These are phyloP conservation scores for Pelusios castaneus DNA, from an alignment of 2,113 vertebrate species.

Conservation along the genomic window DNA sequence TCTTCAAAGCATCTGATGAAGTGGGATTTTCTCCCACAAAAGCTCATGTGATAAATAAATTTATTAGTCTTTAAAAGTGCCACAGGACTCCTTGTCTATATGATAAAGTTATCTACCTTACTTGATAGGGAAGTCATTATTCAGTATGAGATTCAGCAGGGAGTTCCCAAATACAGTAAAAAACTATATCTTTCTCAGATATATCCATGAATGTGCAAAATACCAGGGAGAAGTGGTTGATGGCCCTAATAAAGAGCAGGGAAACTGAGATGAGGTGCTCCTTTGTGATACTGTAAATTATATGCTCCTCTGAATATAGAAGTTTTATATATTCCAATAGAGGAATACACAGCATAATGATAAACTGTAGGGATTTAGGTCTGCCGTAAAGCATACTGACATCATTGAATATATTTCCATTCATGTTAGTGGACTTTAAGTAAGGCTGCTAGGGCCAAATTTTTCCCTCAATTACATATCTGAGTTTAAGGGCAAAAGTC, in stretches of 20 bases:
- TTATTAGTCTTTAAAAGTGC: too few relatives aligned
- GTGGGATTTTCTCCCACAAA: too few relatives aligned
- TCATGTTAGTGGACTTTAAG: background rate
- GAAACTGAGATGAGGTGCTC: background rate
- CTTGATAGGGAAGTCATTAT: background rate
- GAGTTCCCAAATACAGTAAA: background rate
- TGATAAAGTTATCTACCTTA: background rate
- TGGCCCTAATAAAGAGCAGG: background rate
- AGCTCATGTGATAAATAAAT: too few relatives aligned
- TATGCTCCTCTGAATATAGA: background rate
- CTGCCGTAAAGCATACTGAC: background rate
- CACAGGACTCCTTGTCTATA: too few relatives aligned
- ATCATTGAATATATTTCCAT: background rate
- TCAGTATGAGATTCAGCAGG: background rate
- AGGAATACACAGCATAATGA: slow-evolving; percentile 3
- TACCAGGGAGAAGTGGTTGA: background rate
- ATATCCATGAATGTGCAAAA: background rate
- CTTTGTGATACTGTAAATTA: background rate
- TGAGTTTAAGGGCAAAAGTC: background rate
- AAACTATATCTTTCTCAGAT: background rate
- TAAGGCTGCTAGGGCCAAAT: background rate
- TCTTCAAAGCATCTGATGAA: too few relatives aligned
- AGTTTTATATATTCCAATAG: background rate
- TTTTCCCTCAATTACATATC: background rate
- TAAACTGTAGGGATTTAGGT: background rate